Conservation (phyloP, 1,140 invertebrate genomes). For the Hesperophylax magnus region DNA sequence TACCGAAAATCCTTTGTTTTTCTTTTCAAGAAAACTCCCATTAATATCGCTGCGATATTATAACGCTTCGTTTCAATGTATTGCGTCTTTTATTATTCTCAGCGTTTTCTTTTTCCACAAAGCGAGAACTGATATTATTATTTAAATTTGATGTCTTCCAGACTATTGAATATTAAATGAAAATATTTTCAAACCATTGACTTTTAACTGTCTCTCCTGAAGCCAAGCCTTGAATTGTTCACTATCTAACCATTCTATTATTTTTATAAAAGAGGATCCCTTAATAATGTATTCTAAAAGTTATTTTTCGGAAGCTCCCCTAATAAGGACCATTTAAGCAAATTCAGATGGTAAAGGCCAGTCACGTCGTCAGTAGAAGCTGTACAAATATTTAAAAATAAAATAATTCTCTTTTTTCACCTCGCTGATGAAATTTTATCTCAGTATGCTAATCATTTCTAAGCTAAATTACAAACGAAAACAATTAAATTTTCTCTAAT, state of each 20-base stretch:
- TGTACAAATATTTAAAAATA: conserved; percentile 13
- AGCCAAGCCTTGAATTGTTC: not conserved
- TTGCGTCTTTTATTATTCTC: too few relatives aligned
- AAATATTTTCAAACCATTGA: conserved; percentile 39
- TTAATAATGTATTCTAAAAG: conserved; percentile 28
- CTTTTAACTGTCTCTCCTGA: not conserved
- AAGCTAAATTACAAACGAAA: too few relatives aligned
- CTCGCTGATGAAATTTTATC: too few relatives aligned
- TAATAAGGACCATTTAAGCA: conserved; percentile 27
- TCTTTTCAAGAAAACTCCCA: too few relatives aligned
- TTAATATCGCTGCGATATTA: too few relatives aligned
- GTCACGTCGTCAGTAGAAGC: conserved; percentile 8
- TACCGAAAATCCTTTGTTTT: too few relatives aligned
- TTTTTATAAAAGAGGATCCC: conserved; percentile 13
- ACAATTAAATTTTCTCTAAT: too few relatives aligned
- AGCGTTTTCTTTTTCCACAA: not conserved
- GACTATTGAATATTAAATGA: conserved; percentile 36
- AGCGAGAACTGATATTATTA: conserved; percentile 25
- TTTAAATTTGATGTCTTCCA: conserved; percentile 21
- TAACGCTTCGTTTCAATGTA: too few relatives aligned
- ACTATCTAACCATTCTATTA: conserved; percentile 16
- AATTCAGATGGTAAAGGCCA: conserved; percentile 19
- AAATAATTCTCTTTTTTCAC: too few relatives aligned
- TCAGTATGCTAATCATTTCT: too few relatives aligned
- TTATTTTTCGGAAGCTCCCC: conserved; percentile 27